These are phyloP conservation scores for Vanessa tameamea DNA, from an alignment of 1,140 invertebrate genomes.

Conservation along the genomic window DNA sequence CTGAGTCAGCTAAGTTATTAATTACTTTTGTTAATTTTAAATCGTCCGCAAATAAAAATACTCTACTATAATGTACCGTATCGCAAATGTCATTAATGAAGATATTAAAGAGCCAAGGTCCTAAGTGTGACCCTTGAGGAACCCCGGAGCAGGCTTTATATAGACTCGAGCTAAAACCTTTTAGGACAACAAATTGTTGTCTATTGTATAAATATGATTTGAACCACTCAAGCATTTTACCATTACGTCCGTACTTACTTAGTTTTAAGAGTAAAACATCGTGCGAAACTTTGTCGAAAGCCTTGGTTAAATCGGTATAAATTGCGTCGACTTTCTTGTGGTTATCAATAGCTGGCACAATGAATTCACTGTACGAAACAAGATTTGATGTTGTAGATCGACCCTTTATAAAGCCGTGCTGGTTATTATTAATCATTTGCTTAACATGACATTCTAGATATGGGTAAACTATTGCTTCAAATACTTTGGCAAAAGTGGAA, in stretches of 20 bases:
- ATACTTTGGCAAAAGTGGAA: constrained; percentile 1
- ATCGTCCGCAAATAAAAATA: constrained; percentile 3
- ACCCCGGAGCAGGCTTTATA: no score
- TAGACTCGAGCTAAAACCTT: not conserved
- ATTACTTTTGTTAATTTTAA: not conserved
- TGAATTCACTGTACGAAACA: constrained; percentile 7
- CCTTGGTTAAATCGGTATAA: constrained; percentile 4
- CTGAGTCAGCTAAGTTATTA: not conserved
- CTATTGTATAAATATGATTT: not conserved
- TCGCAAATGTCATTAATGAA: not conserved
- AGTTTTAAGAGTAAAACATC: constrained; percentile 9
- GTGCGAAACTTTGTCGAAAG: constrained; percentile 8
- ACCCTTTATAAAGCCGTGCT: constrained; percentile 13
- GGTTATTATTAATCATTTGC: constrained; percentile 19
- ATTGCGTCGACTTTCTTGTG: constrained; percentile 1
- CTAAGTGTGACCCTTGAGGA: not conserved
- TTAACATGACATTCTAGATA: constrained; percentile 19
- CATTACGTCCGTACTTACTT: not conserved
- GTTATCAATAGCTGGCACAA: constrained; percentile 2
- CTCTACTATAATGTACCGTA: not conserved
- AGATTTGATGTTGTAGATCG: constrained; percentile 21
- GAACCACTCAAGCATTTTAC: not conserved
- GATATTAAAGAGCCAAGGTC: constrained; percentile 11
- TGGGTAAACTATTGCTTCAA: constrained; percentile 9
- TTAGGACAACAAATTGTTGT: not conserved